Evolutionary conservation across 2,797 vertebrate species (phyloP), one percentile per base, ranked within the genome.

Genomic region (Sebastes wilsoni): DNA sequence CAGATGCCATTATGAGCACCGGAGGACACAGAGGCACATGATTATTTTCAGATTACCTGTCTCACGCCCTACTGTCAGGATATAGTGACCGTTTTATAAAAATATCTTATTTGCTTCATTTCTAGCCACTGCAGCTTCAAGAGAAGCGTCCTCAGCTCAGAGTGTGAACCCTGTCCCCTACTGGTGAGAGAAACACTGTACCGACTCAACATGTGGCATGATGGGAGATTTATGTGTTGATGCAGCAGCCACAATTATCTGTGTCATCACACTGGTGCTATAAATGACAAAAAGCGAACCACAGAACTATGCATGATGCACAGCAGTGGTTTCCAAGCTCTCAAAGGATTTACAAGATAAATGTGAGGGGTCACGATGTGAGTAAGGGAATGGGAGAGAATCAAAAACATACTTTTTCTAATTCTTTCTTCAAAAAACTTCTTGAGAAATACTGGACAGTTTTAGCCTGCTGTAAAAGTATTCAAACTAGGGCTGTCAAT

Each of bases 111-210:
- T 42, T 46, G 14, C 42, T 18, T 0, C 0, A 0, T 46, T 46
- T 46, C 42, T 46, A 0, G 16, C 16, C 42, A 18, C 42, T 46
- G 42, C 42, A 46, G 42, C 16, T 18, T 18, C 0, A 18, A 42
- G 46, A 56, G 56, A 25, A 27, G 28, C 5, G 2, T 58, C 68
- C 72, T 28, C 28, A 20, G 22, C 34, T 42, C 55, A 32, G 52
- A 68, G 66, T 55, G 56, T 62, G 64, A 79, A 75, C 82, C 59
- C 88, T 87, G 83, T 68, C 92, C 89, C 80, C 89, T 93, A 46
- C 89, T 92, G 91, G 89, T 64, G 77, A 82, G 34, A 56, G 20
- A 54, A 34, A 64, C 32, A 13, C 79, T 20, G 30, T 18, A 9
- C 59, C 3, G 67, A 72, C 20, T 83, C 77, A 72, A 72, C 84